A percentile compares a stretch with the other conserved stretches of the same genome.
These are phyloP conservation scores for Pseudopipra pipra DNA, from an alignment of 2,113 vertebrate genomes.

Conservation along the genomic window DNA sequence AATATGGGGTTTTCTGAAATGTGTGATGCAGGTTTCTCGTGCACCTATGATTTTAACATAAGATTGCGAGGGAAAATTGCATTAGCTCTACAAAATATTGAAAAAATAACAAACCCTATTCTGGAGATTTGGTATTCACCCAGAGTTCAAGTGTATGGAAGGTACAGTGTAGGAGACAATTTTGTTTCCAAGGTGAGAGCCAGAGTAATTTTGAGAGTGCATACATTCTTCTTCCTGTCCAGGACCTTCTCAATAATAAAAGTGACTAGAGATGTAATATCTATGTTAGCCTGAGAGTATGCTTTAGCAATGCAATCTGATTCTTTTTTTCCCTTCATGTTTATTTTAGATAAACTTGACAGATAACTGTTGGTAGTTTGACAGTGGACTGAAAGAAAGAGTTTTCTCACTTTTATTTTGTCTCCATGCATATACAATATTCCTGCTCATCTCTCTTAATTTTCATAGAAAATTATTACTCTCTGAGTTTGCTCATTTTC, in stretches of 20 bases:
- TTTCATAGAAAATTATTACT: neutral
- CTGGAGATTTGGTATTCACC: neutral
- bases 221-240: neutral
- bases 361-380: neutral
- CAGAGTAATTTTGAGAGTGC: neutral
- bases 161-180: neutral
- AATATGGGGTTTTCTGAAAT: neutral
- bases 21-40: neutral
- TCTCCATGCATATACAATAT: neutral
- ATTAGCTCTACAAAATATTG: neutral
- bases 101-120: neutral
- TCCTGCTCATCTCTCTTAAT: neutral
- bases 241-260: neutral
- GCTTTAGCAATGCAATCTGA: slow-evolving; percentile 23
- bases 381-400: neutral
- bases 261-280: slow-evolving; percentile 13
- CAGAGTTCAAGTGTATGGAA: neutral
- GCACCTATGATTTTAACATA: neutral
- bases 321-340: neutral
- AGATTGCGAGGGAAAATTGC: neutral
- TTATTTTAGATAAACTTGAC: neutral
- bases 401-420: neutral
- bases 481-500: neutral
- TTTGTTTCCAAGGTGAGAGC: slow-evolving; percentile 7
- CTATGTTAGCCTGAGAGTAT: neutral